Base-by-base conservation (phyloP, 53 echinoderm and acorn worm genomes). In the Zoroaster sp. region DNA sequence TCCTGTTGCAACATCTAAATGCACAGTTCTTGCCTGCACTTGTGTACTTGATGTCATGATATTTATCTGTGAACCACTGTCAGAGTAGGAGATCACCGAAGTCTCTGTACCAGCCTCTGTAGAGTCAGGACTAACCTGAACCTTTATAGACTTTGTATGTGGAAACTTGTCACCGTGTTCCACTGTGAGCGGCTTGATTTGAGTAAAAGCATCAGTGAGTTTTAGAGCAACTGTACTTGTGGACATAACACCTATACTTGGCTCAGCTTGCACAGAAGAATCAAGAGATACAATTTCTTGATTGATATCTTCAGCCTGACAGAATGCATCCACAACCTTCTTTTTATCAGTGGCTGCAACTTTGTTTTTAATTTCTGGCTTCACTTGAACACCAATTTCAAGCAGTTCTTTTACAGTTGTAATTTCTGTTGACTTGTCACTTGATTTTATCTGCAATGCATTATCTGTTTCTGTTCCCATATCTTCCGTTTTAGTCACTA, bases 311-410 rank as follows among this genome's bases (percentile, higher is more conserved):
- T 85, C 70, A 12, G 32, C 49, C 51, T 85, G 85, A 35, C 45
- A 70, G 35, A 35, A 85, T 51, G 70, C 47, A 71, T 85, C 85
- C 4, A 33, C 69, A 39, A 33, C 32, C n/a, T 69, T 85, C 85
- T 71, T 71, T 46, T 25, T 71, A 36, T 69, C 71, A 13, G 85
- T 85, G 9, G 85, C 85, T 47, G 43, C 36, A 17, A 71, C 85
- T 18, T 70, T 69, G 20, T 45, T 46, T 41, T 85, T 71, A 0
- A 85, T 49, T 18, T 85, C 74, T 5, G 91, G 91, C 35, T 87
- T 87, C 31, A 91, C 73, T 73, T 87, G 91, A 10, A 78, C 66
- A 21, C 68, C 87, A 20, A 66, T 72, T 49, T 91, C 88, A 4
- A 36, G 71, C 15, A 86, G 75, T 49, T 88, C 74, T 41, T 80